Evolutionary conservation across 64 coral and sea anemone species (phyloP).

Genomic region (Montipora efflorescens): DNA sequence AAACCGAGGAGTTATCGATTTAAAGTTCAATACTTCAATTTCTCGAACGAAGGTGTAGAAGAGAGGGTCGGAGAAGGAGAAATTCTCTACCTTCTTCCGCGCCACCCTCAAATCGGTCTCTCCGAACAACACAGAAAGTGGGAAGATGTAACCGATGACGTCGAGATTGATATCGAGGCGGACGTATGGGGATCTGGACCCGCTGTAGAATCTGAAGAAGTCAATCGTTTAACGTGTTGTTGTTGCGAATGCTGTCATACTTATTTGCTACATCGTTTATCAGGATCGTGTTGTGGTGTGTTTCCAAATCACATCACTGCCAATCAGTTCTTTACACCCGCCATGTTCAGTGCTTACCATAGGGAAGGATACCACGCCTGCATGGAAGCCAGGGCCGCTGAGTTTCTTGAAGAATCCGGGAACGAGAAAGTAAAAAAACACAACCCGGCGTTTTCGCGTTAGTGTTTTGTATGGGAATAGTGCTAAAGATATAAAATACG

Average conservation of each 20-base stretch:
- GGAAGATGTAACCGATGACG: constrained; percentile 44
- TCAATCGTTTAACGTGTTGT: constrained; percentile 70
- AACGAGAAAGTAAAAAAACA: too few relatives aligned
- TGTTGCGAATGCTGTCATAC: constrained; percentile 82
- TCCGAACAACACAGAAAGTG: constrained; percentile 20
- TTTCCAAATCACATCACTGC: constrained; percentile 80
- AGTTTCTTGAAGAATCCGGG: constrained; percentile 42
- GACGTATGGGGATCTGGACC: constrained; percentile 80
- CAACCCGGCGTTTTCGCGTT: too few relatives aligned
- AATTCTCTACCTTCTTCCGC: constrained; percentile 79
- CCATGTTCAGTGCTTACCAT: constrained; percentile 76
- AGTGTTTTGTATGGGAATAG: too few relatives aligned
- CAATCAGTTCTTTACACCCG: constrained; percentile 76
- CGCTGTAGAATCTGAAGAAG: constrained; percentile 61
- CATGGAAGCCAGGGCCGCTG: constrained; percentile 40
- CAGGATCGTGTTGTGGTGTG: constrained; percentile 35
- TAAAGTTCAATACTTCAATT: constrained; percentile 81
- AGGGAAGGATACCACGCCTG: constrained; percentile 83
- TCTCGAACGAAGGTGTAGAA: constrained; percentile 28
- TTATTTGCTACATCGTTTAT: constrained; percentile 36
- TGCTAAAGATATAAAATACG: too few relatives aligned
- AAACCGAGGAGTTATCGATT: constrained; percentile 80
- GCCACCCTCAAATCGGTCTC: constrained; percentile 27
- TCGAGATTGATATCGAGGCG: constrained; percentile 56
- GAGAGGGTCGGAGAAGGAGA: constrained; percentile 65